phyloP scores from a whole-genome alignment of 2,888 invertebrate species.

The Xestoiulus laeticollis region DNA sequence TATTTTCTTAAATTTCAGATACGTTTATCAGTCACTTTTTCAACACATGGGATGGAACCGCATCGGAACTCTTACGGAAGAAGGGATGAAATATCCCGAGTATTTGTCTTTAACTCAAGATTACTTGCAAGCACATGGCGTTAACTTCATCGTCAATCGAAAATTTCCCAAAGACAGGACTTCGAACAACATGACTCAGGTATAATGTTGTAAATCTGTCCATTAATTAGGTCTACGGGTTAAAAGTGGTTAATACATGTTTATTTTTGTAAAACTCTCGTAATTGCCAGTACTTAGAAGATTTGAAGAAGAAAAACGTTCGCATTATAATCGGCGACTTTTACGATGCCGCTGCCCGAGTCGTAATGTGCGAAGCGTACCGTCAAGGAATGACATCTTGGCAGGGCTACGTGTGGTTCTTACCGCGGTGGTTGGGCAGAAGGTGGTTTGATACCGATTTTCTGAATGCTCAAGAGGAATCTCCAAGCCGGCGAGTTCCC shows the following conservation, averaged over 20 bases:
- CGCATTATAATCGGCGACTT: constrained; percentile 83
- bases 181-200: constrained; percentile 70
- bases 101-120: constrained; percentile 78
- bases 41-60: constrained; percentile 74
- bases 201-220: constrained; percentile 61
- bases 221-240: background rate
- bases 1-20: constrained; percentile 61
- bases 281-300: constrained; percentile 71
- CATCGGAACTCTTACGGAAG: constrained; percentile 80
- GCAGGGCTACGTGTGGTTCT: constrained; percentile 85
- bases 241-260: background rate
- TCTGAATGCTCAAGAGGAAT: constrained; percentile 59
- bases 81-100: constrained; percentile 80
- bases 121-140: constrained; percentile 71
- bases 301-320: constrained; percentile 73
- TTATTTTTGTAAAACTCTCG: background rate
- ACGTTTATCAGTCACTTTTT: constrained; percentile 73
- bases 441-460: constrained; percentile 72
- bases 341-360: constrained; percentile 72
- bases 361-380: constrained; percentile 84
- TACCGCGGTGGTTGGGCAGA: constrained; percentile 74
- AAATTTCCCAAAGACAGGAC: constrained; percentile 74
- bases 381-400: constrained; percentile 66
- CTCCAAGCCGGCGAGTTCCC: constrained; percentile 59
- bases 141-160: constrained; percentile 74